Conservation (phyloP, 2,797 vertebrate genomes). For the Cossypha heuglini region DNA sequence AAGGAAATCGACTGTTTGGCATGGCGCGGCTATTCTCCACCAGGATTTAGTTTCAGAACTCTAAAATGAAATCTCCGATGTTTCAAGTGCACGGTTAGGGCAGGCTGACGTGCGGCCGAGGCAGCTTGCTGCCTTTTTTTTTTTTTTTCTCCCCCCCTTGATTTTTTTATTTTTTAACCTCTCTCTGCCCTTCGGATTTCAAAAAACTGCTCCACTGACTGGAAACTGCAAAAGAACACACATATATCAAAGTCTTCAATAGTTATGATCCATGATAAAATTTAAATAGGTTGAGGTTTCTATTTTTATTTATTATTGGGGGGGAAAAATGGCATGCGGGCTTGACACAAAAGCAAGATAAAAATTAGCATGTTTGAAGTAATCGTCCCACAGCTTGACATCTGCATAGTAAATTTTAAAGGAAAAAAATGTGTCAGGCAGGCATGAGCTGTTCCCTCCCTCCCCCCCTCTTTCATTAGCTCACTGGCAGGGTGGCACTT, state of each 20-base stretch:
- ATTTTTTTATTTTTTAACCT: conserved; percentile 2
- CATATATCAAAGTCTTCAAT: conserved; percentile 82
- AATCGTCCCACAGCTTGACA: conserved; percentile 94
- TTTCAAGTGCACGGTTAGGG: conserved; percentile 74
- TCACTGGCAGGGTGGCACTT: conserved; percentile 99
- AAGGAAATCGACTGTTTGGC: conserved; percentile 99
- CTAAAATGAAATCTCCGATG: conserved; percentile 82
- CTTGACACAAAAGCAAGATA: conserved; percentile 81
- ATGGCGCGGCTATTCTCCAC: conserved; percentile 88
- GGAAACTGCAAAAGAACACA: conserved; percentile 72
- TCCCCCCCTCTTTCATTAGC: conserved; percentile 95
- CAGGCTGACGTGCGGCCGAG: conserved; percentile 60
- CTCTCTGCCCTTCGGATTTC: conserved; percentile 55
- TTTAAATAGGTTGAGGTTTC: conserved; percentile 70
- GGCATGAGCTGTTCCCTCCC: conserved; percentile 85
- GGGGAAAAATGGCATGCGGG: conserved; percentile 62
- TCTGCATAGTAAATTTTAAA: conserved; percentile 98
- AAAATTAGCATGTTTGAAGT: conserved; percentile 86
- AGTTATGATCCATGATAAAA: conserved; percentile 84
- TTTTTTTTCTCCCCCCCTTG: accelerated
- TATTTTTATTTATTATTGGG: conserved; percentile 78
- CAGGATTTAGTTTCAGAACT: conserved; percentile 95
- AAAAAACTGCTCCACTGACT: conserved; percentile 57
- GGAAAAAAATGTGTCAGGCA: conserved; percentile 94
- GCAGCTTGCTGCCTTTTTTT: neutral